phyloP scores from a whole-genome alignment of 2,888 invertebrate genomes.

The Xestoiulus laeticollis region DNA sequence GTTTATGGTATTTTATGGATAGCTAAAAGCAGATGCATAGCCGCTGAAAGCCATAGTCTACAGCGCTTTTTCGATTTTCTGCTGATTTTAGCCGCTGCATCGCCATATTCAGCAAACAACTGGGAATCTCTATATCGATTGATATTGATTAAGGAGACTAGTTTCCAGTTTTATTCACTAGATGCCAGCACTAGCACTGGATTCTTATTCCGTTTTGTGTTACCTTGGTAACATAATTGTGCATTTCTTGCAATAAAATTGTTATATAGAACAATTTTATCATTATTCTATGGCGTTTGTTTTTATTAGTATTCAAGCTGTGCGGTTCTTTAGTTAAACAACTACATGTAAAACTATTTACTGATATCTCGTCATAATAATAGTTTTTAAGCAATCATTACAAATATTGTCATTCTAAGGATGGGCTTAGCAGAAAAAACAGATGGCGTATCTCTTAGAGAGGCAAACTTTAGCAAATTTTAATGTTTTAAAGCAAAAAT shows the following conservation, averaged over 20 bases:
- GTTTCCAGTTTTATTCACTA: neutral
- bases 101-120: neutral
- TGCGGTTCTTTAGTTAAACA: no score
- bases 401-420: no score
- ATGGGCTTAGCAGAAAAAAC: no score
- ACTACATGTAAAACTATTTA: no score
- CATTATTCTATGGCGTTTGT: no score
- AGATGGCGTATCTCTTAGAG: no score
- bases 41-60: neutral
- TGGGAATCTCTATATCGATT: neutral
- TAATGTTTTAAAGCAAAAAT: no score
- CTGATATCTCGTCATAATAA: no score
- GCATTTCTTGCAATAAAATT: neutral
- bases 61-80: neutral
- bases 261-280: no score
- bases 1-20: conserved; percentile 2
- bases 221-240: neutral
- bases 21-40: neutral
- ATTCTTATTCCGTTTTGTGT: neutral
- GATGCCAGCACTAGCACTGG: neutral
- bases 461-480: no score
- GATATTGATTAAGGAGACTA: neutral
- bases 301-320: no score
- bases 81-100: neutral
- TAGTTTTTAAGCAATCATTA: no score